Base-by-base conservation (phyloP, 2,797 vertebrate genomes). In the Macropus fuliginosus region DNA sequence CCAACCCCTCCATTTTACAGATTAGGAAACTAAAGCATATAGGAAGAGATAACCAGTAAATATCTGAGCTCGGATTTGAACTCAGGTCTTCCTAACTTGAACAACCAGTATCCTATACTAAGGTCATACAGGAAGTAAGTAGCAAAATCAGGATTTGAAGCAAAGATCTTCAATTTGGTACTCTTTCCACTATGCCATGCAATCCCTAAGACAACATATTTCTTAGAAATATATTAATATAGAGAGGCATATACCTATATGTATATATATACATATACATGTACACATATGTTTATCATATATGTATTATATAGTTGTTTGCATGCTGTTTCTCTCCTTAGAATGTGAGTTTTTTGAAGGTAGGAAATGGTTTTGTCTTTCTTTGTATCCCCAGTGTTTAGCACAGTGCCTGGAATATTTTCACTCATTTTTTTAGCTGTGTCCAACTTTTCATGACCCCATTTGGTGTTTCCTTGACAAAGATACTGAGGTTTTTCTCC, bases 131-230 rank as follows among this genome's bases (percentile, higher is more conserved):
- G 16, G 66, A 74, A 74, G 29, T 14, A 62, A 62, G 31, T 13
- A 62, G 66, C n/a, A 40, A 74, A 40, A 74, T 40, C 66, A n/a
- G n/a, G 16, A 74, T 74, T 40, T 74, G n/a, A 74, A 74, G n/a
- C n/a, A 40, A 74, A 74, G 29, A 1, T 34, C n/a, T 34, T 18
- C 31, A 66, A 40, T 2, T 2, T 34, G 94, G 54, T 0, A 0
- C 24, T 93, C 59, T 0, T 0, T 52, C 57, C 95, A 1, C 54
- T 24, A 81, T 16, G 2, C 9, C 0, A 0, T 66, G 0, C 0
- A 94, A 4, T 24, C 92, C 55, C n/a, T 18, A 74, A 24, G 34
- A 74, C 40, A 24, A 74, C 18, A 40, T 74, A 40, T 74, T 40
- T 74, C 62, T 66, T n/a, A 1, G 2, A 66, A 18, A 66, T 66